Evolutionary conservation across 2,888 invertebrate species (phyloP), one percentile per base, ranked within the genome.

Genomic region (Oxyteleia sp.): DNA sequence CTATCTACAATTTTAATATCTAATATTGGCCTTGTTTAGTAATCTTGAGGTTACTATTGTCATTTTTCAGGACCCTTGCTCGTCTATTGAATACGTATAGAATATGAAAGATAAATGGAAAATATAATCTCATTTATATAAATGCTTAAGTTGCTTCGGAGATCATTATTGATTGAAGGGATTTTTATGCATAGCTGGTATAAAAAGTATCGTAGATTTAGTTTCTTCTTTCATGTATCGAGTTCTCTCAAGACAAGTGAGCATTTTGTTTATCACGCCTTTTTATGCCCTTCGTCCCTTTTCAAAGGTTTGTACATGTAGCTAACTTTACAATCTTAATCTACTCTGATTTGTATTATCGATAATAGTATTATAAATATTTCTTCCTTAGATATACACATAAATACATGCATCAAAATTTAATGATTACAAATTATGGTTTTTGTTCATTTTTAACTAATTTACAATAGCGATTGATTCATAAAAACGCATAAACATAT

Each of bases 1-100:
- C 89, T 93, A 93, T 93, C 90, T 93, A 93, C 92, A 92, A 76
- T 71, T 80, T 89, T 90, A 88, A 85, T 86, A 86, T 84, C 88
- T 91, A 92, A 84, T 91, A 91, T 92, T 91, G 91, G 91, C 90
- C 91, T 88, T 89, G 84, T 78, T 82, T 80, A 85, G 80, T 82
- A 79, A 66, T 76, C 79, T 85, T 82, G 80, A 82, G 79, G 76
- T 85, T 80, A 53, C 71, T 68, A 82, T 71, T 64, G 63, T 74
- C 68, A 26, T 47, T 63, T 59, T 76, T 66, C 16, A 78, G 69
- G 81, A 80, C 74, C 72, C 59, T 82, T 63, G 55, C 38, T 26
- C 35, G 5, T 51, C 29, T 29, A 26, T 15, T 53, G 7, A 18
- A 10, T 16, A 45, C 2, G 16, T 16, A 10, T 16, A 18, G 5